A percentile compares a stretch with the other conserved stretches of the same genome.
Conservation (phyloP, 2,113 vertebrate species). For the Falco punctatus region DNA sequence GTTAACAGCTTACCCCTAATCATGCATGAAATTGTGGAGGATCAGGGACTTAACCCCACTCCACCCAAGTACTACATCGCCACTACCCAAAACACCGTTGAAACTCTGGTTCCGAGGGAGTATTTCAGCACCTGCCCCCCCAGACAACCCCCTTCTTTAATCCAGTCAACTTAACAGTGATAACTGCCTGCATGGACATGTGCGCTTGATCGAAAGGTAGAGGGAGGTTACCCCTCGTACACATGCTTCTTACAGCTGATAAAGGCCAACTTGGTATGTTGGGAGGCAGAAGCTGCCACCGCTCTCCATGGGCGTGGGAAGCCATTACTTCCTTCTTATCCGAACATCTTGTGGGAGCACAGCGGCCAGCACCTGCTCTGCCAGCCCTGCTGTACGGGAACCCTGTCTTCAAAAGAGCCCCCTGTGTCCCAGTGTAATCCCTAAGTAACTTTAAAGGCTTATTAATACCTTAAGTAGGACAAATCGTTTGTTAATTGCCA, state of each 20-base stretch:
- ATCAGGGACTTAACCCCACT: neutral
- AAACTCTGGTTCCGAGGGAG: neutral
- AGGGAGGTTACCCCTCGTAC: neutral
- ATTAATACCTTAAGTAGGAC: slow-evolving; percentile 17
- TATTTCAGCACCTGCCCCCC: neutral
- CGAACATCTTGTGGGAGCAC: neutral
- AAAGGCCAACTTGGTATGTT: neutral
- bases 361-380: neutral
- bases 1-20: rapidly evolving
- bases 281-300: neutral
- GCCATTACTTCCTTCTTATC: neutral
- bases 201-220: neutral
- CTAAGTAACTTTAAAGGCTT: neutral
- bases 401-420: neutral
- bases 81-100: neutral
- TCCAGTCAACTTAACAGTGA: neutral
- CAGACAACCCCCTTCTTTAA: neutral
- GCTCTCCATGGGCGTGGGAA: rapidly evolving
- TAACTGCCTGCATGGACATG: rapidly evolving
- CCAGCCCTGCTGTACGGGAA: rapidly evolving
- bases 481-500: neutral
- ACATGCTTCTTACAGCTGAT: neutral
- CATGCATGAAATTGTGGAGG: rapidly evolving
- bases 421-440: neutral
- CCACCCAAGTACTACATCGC: neutral